Evolutionary conservation across 2,113 vertebrate species (phyloP), one percentile per base, ranked within the genome.

Genomic region (Amphiprion percula): DNA sequence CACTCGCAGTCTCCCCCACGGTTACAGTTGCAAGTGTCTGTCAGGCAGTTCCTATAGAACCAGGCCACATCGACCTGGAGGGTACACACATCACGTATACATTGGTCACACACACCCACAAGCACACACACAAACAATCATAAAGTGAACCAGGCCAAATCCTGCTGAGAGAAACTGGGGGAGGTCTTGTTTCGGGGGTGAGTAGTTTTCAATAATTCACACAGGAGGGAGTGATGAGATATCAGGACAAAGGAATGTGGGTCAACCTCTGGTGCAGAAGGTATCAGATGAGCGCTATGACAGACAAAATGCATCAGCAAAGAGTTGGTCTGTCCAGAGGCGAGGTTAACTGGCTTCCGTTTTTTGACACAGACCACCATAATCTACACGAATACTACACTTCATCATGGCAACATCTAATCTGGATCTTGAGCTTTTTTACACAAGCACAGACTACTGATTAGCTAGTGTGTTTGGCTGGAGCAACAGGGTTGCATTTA

Each of bases 1-100:
- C 98, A 99, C 87, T 99, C 98, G 0, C 98, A 99, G 50, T 99
- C 98, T 3, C 98, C 98, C 4, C 97, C 98, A 3, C 98, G 96
- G 74, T 99, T 97, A 90, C 98, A 99, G 86, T 98, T 98, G 83
- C 98, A 99, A 0, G 98, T 99, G 77, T 99, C 98, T 66, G 97
- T 98, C 74, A 99, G 95, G 78, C 98, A 99, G 72, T 99, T 99
- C 92, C 97, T 98, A 84, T 97, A 97, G 93, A 99, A 99, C 94
- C 97, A 99, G 87, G 98, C 97, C 87, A 99, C 97, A 80, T 99
- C 98, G 71, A 99, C 97, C 98, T 99, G 81, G 50, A 67, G 69
- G 59, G 78, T 1, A 69, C 0, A 1, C 50, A 83, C 21, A 70
- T 8, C 30, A 85, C 23, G 12, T 10, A 47, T 4, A 71, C 50